Conservation (phyloP, 2,888 invertebrate species). For the Parnassius smintheus region DNA sequence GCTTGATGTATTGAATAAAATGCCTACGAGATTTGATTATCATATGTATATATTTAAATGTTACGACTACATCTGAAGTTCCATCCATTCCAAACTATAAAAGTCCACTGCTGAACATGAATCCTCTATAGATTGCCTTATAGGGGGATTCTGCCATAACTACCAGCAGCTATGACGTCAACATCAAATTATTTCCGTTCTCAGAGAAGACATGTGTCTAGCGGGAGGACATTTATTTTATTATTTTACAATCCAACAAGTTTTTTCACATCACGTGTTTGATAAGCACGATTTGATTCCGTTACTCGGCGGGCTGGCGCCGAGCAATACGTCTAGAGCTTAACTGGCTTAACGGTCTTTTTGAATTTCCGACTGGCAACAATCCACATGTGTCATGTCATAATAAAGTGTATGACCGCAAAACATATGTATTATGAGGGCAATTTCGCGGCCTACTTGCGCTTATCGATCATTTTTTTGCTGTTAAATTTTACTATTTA, state of each 20-base stretch:
- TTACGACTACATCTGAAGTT: no score
- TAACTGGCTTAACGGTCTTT: constrained; percentile 33
- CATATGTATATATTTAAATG: no score
- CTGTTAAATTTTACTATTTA: not conserved
- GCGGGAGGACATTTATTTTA: no score
- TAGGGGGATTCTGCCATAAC: not conserved
- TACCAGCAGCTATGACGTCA: no score
- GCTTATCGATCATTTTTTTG: constrained; percentile 16
- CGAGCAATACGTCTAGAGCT: constrained; percentile 28
- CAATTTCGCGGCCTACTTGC: constrained; percentile 17
- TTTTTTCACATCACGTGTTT: constrained; percentile 12
- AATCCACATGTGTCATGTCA: constrained; percentile 5
- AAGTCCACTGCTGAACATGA: not conserved
- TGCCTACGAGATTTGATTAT: no score
- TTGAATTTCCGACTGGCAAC: constrained; percentile 30
- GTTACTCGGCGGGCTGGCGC: constrained; percentile 18
- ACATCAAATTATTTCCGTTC: no score
- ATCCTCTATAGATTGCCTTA: not conserved
- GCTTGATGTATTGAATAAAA: no score
- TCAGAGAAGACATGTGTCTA: no score
- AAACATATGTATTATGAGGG: constrained; percentile 17
- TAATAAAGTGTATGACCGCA: constrained; percentile 16
- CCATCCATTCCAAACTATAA: no score
- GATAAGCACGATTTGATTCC: constrained; percentile 6
- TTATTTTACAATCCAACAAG: not conserved